Conservation (phyloP, 2,888 invertebrate genomes). For the Orthosia incerta region DNA sequence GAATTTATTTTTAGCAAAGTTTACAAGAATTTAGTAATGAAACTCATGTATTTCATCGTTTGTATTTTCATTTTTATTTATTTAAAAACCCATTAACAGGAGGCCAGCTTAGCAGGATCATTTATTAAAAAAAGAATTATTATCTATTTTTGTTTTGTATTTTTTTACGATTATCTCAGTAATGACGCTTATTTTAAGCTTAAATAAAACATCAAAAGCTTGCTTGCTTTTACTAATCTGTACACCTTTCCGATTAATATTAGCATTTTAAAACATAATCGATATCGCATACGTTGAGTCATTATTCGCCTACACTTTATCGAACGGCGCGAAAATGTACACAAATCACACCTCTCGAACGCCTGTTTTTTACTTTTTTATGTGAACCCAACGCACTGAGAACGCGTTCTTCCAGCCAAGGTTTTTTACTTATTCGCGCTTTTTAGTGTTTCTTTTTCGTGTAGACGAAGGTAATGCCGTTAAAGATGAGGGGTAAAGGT, state of each 20-base stretch:
- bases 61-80: conserved; percentile 7
- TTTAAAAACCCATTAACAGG: conserved; percentile 8
- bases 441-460: conserved; percentile 73
- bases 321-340: conserved; percentile 85
- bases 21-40: conserved; percentile 23
- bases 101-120: neutral
- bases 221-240: conserved; percentile 41
- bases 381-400: conserved; percentile 72
- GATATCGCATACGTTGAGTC: conserved; percentile 81
- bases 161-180: neutral
- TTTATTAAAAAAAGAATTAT: neutral
- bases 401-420: conserved; percentile 81
- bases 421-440: conserved; percentile 71
- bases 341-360: conserved; percentile 88
- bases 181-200: neutral
- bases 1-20: conserved; percentile 23
- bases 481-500: conserved; percentile 41
- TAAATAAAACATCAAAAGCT: conserved; percentile 39
- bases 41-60: conserved; percentile 14
- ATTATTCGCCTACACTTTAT: conserved; percentile 83
- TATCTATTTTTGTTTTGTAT: neutral
- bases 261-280: conserved; percentile 74
- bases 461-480: conserved; percentile 76
- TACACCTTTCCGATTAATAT: conserved; percentile 54
- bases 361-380: conserved; percentile 72